Conservation (phyloP, 23 tunicate genomes). For the Diplosoma virens region DNA sequence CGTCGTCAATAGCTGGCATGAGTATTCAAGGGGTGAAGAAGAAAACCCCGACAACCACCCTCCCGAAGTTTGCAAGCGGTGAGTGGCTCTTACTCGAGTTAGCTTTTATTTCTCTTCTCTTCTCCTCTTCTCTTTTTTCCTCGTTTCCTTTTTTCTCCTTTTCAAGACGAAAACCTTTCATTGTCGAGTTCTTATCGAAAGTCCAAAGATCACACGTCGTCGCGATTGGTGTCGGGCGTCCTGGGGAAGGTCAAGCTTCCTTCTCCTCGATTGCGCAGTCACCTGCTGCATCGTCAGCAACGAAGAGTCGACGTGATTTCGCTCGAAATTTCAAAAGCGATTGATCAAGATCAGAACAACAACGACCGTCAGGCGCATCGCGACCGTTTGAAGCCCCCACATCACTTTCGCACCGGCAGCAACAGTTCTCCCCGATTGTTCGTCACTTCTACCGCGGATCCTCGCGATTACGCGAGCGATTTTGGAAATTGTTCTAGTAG, state of each 20-base stretch:
- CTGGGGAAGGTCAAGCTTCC: conserved; percentile 2
- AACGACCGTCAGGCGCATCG: too few relatives aligned
- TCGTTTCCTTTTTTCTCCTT: conserved; percentile 6
- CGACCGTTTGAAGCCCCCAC: conserved; percentile 4
- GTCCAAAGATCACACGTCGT: not conserved
- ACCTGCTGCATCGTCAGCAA: not conserved
- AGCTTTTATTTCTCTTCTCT: not conserved
- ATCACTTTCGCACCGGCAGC: not conserved
- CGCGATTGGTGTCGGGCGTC: not conserved
- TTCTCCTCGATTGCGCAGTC: conserved; percentile 5
- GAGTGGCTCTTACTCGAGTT: not conserved
- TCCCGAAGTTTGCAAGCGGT: conserved; percentile 74
- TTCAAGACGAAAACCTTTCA: not conserved
- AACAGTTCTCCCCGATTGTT: not conserved
- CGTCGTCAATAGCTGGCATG: conserved; percentile 37
- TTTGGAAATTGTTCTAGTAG: too few relatives aligned
- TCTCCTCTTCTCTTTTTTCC: conserved; percentile 2
- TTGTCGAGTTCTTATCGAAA: not conserved
- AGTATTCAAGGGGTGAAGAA: conserved; percentile 47
- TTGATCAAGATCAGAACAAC: not conserved
- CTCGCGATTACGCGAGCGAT: too few relatives aligned
- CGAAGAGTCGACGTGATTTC: not conserved
- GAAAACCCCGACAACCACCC: conserved; percentile 58
- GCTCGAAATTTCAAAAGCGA: too few relatives aligned
- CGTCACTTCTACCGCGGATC: too few relatives aligned